Percentiles rank a stretch among this genome's conserved stretches.
Conservation (phyloP, 2,113 vertebrate species). For the Aspidoscelis tigris region DNA sequence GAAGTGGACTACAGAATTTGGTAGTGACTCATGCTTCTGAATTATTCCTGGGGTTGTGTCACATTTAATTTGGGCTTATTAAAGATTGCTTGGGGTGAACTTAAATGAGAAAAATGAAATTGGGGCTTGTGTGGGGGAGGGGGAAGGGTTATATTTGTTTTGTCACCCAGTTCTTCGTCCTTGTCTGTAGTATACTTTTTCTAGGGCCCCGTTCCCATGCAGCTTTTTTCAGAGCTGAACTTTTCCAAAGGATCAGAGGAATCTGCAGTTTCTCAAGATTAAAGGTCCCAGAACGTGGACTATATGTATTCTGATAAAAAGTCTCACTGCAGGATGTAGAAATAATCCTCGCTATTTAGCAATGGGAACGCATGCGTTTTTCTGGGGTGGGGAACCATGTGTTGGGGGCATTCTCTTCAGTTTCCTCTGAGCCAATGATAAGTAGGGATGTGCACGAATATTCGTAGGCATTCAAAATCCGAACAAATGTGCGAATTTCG, state of each 20-base stretch:
- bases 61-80: background rate
- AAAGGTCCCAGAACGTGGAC: background rate
- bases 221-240: background rate
- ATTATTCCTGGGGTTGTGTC: background rate
- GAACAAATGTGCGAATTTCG: too few relatives aligned
- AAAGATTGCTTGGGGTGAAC: background rate
- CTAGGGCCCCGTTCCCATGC: too few relatives aligned
- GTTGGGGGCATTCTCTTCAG: too few relatives aligned
- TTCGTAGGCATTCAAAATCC: too few relatives aligned
- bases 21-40: background rate
- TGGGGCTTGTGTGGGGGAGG: background rate
- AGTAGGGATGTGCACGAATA: too few relatives aligned
- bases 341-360: too few relatives aligned
- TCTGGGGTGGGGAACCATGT: too few relatives aligned
- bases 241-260: background rate
- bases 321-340: too few relatives aligned
- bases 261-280: too few relatives aligned
- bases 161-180: background rate
- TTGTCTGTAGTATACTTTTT: too few relatives aligned
- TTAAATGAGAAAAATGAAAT: background rate
- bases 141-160: background rate
- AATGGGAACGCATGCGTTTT: too few relatives aligned
- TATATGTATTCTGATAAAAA: background rate
- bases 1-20: background rate
- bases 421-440: too few relatives aligned